Conservation (phyloP, 2,113 vertebrate genomes). For the Xyliphius kryptos region DNA sequence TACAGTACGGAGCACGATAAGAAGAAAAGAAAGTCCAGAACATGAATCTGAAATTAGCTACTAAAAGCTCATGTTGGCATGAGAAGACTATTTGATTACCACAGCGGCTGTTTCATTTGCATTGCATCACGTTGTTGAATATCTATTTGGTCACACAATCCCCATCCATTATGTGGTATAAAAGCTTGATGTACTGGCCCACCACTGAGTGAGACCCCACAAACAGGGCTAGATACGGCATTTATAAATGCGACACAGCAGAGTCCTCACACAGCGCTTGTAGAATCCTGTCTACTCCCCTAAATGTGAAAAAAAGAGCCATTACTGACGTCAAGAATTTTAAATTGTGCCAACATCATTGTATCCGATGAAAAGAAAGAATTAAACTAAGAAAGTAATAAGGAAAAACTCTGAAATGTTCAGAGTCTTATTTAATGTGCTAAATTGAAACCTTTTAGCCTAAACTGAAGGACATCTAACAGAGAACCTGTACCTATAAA, state of each 20-base stretch:
- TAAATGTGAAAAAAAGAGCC: slow-evolving; percentile 12
- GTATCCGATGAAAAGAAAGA: too few relatives aligned
- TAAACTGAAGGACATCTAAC: too few relatives aligned
- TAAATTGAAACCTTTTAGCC: too few relatives aligned
- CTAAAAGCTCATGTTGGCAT: slow-evolving; percentile 69
- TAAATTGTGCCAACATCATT: neutral
- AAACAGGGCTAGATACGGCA: slow-evolving; percentile 51
- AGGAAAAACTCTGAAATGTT: too few relatives aligned
- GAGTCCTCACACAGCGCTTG: neutral
- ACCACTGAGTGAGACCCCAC: slow-evolving; percentile 63
- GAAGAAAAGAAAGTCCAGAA: slow-evolving; percentile 63
- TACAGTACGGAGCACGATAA: slow-evolving; percentile 41
- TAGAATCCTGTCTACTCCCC: neutral
- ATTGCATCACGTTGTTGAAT: slow-evolving; percentile 67
- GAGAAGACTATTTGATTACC: slow-evolving; percentile 72
- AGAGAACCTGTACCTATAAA: too few relatives aligned
- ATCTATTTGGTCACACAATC: slow-evolving; percentile 66
- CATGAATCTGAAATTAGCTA: slow-evolving; percentile 68
- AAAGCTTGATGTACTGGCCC: slow-evolving; percentile 62
- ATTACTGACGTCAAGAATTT: slow-evolving; percentile 15
- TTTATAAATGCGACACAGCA: slow-evolving; percentile 25
- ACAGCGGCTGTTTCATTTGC: slow-evolving; percentile 73
- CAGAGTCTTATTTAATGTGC: too few relatives aligned
- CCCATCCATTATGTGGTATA: slow-evolving; percentile 64
- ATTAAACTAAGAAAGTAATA: too few relatives aligned